These are phyloP conservation scores for Plutomurus gul DNA, from an alignment of 1,140 invertebrate species.

Conservation along the genomic window DNA sequence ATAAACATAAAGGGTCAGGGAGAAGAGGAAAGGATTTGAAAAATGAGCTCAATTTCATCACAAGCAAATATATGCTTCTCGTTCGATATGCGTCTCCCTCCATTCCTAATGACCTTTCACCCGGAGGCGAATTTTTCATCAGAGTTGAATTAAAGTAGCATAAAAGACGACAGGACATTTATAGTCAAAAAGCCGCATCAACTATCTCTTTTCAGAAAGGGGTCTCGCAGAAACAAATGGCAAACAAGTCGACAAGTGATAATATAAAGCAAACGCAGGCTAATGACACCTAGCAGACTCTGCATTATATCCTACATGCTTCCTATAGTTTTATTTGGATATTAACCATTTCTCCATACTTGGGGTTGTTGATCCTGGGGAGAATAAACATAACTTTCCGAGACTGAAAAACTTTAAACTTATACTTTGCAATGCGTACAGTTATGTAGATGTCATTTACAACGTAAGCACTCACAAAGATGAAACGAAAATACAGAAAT, in stretches of 20 bases:
- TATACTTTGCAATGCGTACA: too few species aligned
- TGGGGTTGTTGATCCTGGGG: too few species aligned
- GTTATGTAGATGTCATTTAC: too few species aligned
- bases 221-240: not conserved
- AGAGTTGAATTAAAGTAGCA: constrained; percentile 38
- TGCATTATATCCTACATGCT: not conserved
- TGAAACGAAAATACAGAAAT: too few species aligned
- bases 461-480: too few species aligned
- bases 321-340: not conserved
- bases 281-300: not conserved
- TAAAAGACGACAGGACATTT: constrained; percentile 25
- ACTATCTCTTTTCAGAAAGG: not conserved
- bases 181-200: not conserved
- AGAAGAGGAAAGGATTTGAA: not conserved
- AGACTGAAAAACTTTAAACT: too few species aligned
- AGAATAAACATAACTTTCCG: too few species aligned
- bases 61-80: not conserved
- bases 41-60: constrained; percentile 16
- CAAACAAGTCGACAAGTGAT: not conserved
- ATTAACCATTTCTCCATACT: too few species aligned
- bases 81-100: constrained; percentile 14
- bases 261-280: not conserved
- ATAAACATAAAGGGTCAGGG: not conserved
- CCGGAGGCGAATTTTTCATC: constrained; percentile 38
- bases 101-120: constrained; percentile 40